phyloP scores from a whole-genome alignment of 2,888 invertebrate genomes.

The Saturnia japonica region DNA sequence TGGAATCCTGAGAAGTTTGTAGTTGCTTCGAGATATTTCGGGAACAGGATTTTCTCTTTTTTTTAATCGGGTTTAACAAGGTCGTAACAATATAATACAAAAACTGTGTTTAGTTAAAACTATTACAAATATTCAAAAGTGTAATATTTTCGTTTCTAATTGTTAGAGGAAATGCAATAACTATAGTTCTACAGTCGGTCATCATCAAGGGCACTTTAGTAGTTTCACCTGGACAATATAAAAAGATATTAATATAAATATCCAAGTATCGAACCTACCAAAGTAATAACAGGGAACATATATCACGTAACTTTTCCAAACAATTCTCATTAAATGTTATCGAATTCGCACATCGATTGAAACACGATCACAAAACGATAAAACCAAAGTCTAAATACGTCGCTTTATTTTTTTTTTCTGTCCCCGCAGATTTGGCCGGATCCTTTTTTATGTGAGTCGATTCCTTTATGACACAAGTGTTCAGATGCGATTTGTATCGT shows the following conservation, averaged over 20 bases:
- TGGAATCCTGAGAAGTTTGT: no score
- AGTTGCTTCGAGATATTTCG: no score
- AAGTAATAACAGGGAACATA: background rate
- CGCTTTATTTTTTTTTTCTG: slow-evolving; percentile 38
- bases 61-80: no score
- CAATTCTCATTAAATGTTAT: slow-evolving; percentile 23
- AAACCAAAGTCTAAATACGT: slow-evolving; percentile 44
- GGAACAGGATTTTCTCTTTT: no score
- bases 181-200: background rate
- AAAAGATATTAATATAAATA: background rate
- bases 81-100: no score
- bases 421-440: slow-evolving; percentile 37
- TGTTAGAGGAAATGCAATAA: background rate
- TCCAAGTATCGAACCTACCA: background rate
- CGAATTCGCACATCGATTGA: slow-evolving; percentile 24
- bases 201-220: background rate
- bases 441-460: slow-evolving; percentile 43
- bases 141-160: background rate
- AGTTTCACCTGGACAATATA: background rate
- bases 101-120: no score
- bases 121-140: background rate
- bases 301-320: slow-evolving; percentile 9
- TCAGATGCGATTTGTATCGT: slow-evolving; percentile 32
- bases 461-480: slow-evolving; percentile 46
- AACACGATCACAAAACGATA: slow-evolving; percentile 34